phyloP scores from a whole-genome alignment of 2,113 vertebrate genomes.

The Smithornis capensis region DNA sequence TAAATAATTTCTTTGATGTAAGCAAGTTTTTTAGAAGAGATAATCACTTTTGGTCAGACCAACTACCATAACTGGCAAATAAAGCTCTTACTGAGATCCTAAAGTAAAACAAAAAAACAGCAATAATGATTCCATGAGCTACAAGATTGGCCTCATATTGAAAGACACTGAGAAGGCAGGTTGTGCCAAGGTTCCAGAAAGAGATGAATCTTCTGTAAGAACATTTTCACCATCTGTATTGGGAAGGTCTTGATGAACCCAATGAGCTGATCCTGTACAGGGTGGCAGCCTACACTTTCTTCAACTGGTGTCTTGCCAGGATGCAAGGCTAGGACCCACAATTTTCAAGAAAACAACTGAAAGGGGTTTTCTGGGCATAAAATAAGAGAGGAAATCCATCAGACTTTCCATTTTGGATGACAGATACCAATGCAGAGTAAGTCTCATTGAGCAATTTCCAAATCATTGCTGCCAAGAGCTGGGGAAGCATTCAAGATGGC shows the following conservation, averaged over 20 bases:
- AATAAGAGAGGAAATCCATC: neutral
- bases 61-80: neutral
- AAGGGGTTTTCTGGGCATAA: neutral
- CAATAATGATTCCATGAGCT: neutral
- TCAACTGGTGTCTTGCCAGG: neutral
- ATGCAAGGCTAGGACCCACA: neutral
- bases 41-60: neutral
- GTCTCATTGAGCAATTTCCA: neutral
- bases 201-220: neutral
- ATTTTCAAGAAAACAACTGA: neutral
- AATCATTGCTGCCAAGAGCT: neutral
- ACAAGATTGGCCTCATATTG: neutral
- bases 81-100: neutral
- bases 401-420: neutral
- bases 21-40: neutral
- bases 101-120: neutral
- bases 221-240: neutral
- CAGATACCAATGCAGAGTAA: neutral
- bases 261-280: accelerated
- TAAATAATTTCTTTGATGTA: neutral
- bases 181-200: neutral
- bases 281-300: neutral
- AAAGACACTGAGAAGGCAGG: neutral
- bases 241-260: neutral
- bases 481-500: neutral